A percentile compares a stretch with the other conserved stretches of the same genome.
Conservation (phyloP, 2,888 invertebrate genomes). For the Hermaeophaga mercurialis region DNA sequence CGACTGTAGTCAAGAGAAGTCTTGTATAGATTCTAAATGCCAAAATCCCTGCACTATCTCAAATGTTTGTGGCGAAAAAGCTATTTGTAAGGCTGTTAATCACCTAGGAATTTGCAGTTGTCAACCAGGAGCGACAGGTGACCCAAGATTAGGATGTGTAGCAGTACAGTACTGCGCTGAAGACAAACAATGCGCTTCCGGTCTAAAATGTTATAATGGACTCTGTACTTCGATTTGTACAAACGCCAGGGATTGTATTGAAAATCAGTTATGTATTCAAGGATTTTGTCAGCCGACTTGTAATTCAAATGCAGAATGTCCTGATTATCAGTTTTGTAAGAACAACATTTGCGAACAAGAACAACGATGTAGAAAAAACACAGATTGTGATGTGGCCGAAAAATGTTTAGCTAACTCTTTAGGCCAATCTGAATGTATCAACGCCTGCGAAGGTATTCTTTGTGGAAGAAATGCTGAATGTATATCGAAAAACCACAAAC, state of each 20-base stretch:
- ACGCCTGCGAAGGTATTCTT: slow-evolving; percentile 73
- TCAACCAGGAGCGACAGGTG: slow-evolving; percentile 81
- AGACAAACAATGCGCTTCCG: slow-evolving; percentile 81
- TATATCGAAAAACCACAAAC: slow-evolving; percentile 71
- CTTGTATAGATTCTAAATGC: slow-evolving; percentile 81
- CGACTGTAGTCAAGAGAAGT: slow-evolving; percentile 73
- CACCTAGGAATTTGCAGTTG: slow-evolving; percentile 86
- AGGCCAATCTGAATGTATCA: slow-evolving; percentile 77
- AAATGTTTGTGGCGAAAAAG: slow-evolving; percentile 82
- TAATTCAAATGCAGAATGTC: slow-evolving; percentile 78
- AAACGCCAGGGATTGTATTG: slow-evolving; percentile 82
- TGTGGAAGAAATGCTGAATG: slow-evolving; percentile 87
- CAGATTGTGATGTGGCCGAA: slow-evolving; percentile 76
- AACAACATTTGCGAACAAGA: slow-evolving; percentile 87
- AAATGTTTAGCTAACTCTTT: slow-evolving; percentile 71
- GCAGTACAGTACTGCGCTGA: slow-evolving; percentile 81
- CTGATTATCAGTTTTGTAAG: slow-evolving; percentile 81
- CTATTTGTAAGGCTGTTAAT: slow-evolving; percentile 75
- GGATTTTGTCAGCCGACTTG: slow-evolving; percentile 86
- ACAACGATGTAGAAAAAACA: slow-evolving; percentile 72
- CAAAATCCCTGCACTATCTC: slow-evolving; percentile 79
- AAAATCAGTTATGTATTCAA: slow-evolving; percentile 84
- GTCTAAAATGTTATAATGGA: slow-evolving; percentile 82
- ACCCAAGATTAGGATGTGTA: slow-evolving; percentile 84
- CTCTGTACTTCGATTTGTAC: slow-evolving; percentile 79